Evolutionary conservation across 2,888 invertebrate species (phyloP), one percentile per base, ranked within the genome.

Genomic region (Lysandra bellargus): DNA sequence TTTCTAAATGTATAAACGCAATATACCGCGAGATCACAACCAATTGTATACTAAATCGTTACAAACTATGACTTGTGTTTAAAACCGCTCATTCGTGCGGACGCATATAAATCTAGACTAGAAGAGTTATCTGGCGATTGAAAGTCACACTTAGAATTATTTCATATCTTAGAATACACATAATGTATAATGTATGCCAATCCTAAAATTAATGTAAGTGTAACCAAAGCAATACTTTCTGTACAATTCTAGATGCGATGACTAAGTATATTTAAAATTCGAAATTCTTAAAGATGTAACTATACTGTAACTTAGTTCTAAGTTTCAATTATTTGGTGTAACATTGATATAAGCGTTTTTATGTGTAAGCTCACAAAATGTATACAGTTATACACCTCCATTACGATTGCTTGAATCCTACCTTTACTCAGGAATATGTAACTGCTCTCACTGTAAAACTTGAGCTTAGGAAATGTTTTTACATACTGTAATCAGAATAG

Each of bases 221-320:
- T 80, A 80, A 80, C 80, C 79, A 81, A 81, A 82, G 82, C 82
- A 82, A 82, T 82, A 82, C 80, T 80, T 80, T 79, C 81, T 69
- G 82, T 82, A 82, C 82, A 82, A 82, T 81, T 79, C 69, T 81
- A 82, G 82, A 30, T 44, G 60, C 53, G 33, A 76, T 53, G 49
- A 53, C 76, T 76, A 23, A 23, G 23, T 23, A 76, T 76, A 76
- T 76, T 49, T 53, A 53, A 53, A 69, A 76, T 53, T 76, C 49
- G 23, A 75, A 75, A 75, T 75, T 75, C 57, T 76, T 76, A 76
- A 76, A 76, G 17, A 57, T 33, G n/a, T 53, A 57, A 57, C 30
- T 57, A 76, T 76, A 76, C 53, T 33, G 57, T 76, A 76, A 76
- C 57, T 57, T 76, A 76, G 30, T 76, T 76, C 53, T 57, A 76